A percentile compares a stretch with the other conserved stretches of the same genome.
phyloP scores from a whole-genome alignment of 2,113 vertebrate genomes.

The Tylochromis polylepis region DNA sequence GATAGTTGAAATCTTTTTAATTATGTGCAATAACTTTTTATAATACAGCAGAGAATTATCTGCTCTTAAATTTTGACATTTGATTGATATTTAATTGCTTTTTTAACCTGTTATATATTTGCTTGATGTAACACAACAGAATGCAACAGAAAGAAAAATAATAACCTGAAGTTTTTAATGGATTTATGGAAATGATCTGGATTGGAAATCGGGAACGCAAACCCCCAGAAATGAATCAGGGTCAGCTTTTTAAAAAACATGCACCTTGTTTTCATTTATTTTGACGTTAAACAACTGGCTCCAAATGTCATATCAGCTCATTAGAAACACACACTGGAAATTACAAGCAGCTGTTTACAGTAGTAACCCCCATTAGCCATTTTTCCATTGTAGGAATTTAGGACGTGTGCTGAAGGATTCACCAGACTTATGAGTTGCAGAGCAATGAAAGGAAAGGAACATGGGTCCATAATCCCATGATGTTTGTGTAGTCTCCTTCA shows the following conservation, averaged over 20 bases:
- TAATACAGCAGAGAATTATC: background rate
- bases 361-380: background rate
- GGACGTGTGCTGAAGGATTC: background rate
- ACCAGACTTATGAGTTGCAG: background rate
- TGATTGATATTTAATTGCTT: background rate
- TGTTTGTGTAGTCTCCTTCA: background rate
- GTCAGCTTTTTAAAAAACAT: background rate
- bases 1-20: accelerated
- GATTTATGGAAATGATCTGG: background rate
- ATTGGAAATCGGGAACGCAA: background rate
- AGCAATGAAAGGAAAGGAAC: background rate
- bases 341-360: background rate
- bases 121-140: background rate
- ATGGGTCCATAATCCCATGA: accelerated
- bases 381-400: background rate
- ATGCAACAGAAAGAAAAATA: background rate
- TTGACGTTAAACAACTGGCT: background rate
- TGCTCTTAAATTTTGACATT: background rate
- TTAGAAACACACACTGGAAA: background rate
- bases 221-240: background rate
- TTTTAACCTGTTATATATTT: accelerated
- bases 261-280: constrained; percentile 12
- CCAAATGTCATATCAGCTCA: background rate
- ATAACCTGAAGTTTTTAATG: accelerated
- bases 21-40: accelerated